Conservation (phyloP, 2,797 vertebrate species). For the Brachymystax lenok region DNA sequence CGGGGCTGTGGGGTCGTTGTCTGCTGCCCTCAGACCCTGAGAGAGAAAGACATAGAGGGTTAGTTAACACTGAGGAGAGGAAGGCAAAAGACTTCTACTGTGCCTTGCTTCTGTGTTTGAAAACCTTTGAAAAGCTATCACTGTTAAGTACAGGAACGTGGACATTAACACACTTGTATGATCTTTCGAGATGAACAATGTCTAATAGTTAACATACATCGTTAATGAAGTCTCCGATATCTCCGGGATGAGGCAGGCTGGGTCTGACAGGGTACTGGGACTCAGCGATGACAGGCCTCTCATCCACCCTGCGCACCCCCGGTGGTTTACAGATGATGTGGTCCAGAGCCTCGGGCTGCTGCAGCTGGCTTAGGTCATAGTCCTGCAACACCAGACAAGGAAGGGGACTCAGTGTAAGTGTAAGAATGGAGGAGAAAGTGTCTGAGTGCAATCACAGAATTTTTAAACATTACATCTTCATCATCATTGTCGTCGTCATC, state of each 20-base stretch:
- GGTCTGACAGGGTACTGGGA: slow-evolving; percentile 93
- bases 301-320: slow-evolving; percentile 92
- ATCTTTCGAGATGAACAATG: neutral
- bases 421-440: neutral
- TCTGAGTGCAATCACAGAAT: neutral
- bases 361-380: slow-evolving; percentile 98
- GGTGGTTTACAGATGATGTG: slow-evolving; percentile 90
- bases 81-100: neutral
- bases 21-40: slow-evolving; percentile 92
- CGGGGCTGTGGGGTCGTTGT: slow-evolving; percentile 96
- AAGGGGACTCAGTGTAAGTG: neutral
- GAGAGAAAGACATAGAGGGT: slow-evolving; percentile 32
- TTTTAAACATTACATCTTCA: neutral
- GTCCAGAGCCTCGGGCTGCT: slow-evolving; percentile 95
- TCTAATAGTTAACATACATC: slow-evolving; percentile 77
- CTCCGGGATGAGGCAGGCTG: slow-evolving; percentile 92
- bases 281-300: slow-evolving; percentile 93
- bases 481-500: neutral
- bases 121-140: no score
- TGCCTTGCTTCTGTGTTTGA: no score
- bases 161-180: neutral
- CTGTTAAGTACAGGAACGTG: neutral
- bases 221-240: slow-evolving; percentile 97
- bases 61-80: neutral
- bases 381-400: slow-evolving; percentile 75